Evolutionary conservation across 2,888 invertebrate genomes (phyloP), one percentile per base, ranked within the genome.

Genomic region (Pandemis corylana): DNA sequence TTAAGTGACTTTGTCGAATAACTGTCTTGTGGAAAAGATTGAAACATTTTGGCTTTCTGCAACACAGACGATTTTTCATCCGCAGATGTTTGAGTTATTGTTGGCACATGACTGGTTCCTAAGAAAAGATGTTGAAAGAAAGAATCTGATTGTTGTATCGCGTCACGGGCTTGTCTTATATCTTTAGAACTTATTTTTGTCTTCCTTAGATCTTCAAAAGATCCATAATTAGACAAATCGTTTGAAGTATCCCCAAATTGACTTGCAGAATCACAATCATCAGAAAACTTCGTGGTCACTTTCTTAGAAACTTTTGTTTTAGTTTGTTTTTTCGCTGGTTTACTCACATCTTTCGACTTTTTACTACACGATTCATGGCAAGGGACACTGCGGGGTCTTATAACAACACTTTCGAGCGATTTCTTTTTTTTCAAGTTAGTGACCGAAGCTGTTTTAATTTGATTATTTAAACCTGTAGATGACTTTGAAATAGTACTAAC

Each of bases 51-150:
- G 0, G 97, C 96, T 84, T 96, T 96, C 84, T 97, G 96, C 67
- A 96, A 89, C 20, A 97, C 96, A 69, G 96, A 95, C 1, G 96
- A 95, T 77, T 92, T 95, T 77, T 94, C 94, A 62, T 92, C 90
- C 9, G 87, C 79, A 65, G 83, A 77, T 13, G 87, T 83, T 80
- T 84, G 86, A 76, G 87, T 77, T 79, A 81, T 67, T 13, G 81
- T 80, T 49, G 87, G 83, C 13, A 80, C 75, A 56, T 77, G 79
- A 36, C 91, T 80, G 77, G 95, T 95, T 73, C 96, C 90, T 51
- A 97, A 87, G 81, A 97, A 96, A 28, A 97, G 92, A 87, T 96
- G 95, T 86, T 96, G 97, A 80, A 97, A 97, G 83, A 97, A 97
- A 0, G 95, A 95, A 83, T 97, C 95, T 0, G 96, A 95, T 76